phyloP scores from a whole-genome alignment of 64 coral and sea anemone species.

The Montipora efflorescens region DNA sequence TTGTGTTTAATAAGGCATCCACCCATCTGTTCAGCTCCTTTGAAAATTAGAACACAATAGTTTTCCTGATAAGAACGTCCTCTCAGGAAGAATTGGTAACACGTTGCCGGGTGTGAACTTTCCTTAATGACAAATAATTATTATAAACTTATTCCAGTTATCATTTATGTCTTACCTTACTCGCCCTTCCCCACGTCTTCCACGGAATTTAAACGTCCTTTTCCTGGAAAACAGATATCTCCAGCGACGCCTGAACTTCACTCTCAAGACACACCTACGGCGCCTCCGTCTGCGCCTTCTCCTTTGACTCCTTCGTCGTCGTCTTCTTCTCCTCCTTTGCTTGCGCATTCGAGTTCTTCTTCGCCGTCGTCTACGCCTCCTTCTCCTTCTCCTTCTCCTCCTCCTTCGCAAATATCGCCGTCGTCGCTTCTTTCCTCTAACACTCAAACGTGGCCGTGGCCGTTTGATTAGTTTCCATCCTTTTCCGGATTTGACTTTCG shows the following conservation, averaged over 20 bases:
- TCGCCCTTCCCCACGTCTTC: not conserved
- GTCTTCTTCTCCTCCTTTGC: constrained; percentile 5
- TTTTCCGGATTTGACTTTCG: no score
- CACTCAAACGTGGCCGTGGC: not conserved
- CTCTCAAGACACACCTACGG: not conserved
- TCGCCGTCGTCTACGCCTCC: not conserved
- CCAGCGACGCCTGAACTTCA: constrained; percentile 1
- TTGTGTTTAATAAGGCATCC: no score
- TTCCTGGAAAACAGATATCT: not conserved
- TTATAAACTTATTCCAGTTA: not conserved
- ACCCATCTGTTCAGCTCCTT: no score
- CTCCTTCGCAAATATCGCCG: not conserved
- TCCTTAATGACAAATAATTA: no score
- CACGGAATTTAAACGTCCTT: not conserved
- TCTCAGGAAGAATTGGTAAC: no score
- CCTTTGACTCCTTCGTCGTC: not conserved
- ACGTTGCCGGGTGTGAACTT: no score
- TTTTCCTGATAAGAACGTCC: no score
- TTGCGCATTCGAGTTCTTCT: not conserved
- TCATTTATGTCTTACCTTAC: not conserved
- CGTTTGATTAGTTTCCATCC: not conserved
- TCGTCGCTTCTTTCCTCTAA: not conserved
- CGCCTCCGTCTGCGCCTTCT: not conserved
- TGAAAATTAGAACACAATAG: no score
- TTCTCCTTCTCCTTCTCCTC: not conserved